A percentile compares a stretch with the other conserved stretches of the same genome.
phyloP scores from a whole-genome alignment of 2,888 invertebrate genomes.

The Lepidonotus clava region DNA sequence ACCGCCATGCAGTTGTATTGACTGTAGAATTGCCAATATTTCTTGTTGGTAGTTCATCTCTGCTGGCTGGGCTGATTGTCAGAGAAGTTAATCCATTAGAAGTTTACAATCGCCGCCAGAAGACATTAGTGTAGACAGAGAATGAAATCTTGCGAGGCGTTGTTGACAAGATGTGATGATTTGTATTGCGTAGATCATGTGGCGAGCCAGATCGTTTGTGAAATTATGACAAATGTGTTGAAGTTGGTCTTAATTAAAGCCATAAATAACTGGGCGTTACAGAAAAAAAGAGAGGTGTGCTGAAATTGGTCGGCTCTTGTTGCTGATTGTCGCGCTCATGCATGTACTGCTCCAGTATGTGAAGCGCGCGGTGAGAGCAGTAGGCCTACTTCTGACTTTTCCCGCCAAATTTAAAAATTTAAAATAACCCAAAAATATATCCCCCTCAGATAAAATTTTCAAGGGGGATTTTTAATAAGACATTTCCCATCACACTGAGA shows the following conservation, averaged over 20 bases:
- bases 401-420: background rate
- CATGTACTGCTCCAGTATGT: conserved; percentile 21
- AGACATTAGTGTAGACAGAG: conserved; percentile 36
- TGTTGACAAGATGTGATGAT: conserved; percentile 25
- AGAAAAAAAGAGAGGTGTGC: conserved; percentile 20
- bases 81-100: conserved; percentile 28
- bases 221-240: conserved; percentile 51
- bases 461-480: background rate
- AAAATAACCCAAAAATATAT: background rate
- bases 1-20: background rate
- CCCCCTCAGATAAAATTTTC: background rate
- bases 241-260: conserved; percentile 45
- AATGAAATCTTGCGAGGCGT: conserved; percentile 18
- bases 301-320: conserved; percentile 47
- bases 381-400: background rate
- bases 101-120: conserved; percentile 25
- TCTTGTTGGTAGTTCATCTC: conserved; percentile 26
- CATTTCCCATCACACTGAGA: background rate
- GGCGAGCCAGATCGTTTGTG: conserved; percentile 43
- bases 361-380: background rate
- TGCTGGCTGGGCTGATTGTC: background rate
- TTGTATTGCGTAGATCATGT: conserved; percentile 28
- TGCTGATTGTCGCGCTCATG: conserved; percentile 39
- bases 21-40: conserved; percentile 28
- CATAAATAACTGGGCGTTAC: conserved; percentile 47